Base-by-base conservation (phyloP, 2,113 vertebrate species). In the Sinocyclocheilus maitianheensis region DNA sequence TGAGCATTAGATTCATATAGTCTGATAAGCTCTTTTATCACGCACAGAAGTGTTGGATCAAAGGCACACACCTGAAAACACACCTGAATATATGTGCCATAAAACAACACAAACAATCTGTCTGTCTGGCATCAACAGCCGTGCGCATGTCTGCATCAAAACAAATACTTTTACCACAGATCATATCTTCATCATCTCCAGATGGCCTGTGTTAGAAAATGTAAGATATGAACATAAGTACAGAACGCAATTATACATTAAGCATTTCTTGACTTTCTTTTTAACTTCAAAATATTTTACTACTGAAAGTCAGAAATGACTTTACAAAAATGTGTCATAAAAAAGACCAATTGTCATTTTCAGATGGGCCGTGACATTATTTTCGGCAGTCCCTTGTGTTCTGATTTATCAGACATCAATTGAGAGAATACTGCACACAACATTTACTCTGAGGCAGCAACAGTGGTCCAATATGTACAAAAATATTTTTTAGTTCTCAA, bases 161-260 rank as follows among this genome's bases (percentile, higher is more conserved):
- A 77, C 46, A 53, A 26, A 26, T 51, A 3, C n/a, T 77, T 51
- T 24, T 12, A 53, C 24, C 77, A 76, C 37, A 65, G 22, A 75
- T 46, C 37, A 63, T 65, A 63, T 76, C 26, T 87, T 20, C 65
- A 20, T 84, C n/a, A 8, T 77, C 69, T 85, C 30, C 60, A 81
- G 65, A 34, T 69, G 65, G 26, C 4, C 65, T 34, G 30, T 18
- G 65, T 16, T 7, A 69, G 26, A 69, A 69, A 34, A 69, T 1
- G 8, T 34, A 16, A 69, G 30, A 30, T 3, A 69, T 69, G 65
- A 18, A 34, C 24, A 12, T 12, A 63, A 24, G 14, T 11, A 65
- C 62, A 24, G 22, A 5, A 26, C 11, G 12, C 26, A 67, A 30
- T 30, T 67, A 30, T 67, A 14, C 24, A 67, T 67, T 30, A 67